Conservation (phyloP, 2,113 vertebrate species). For the Zootoca vivipara region DNA sequence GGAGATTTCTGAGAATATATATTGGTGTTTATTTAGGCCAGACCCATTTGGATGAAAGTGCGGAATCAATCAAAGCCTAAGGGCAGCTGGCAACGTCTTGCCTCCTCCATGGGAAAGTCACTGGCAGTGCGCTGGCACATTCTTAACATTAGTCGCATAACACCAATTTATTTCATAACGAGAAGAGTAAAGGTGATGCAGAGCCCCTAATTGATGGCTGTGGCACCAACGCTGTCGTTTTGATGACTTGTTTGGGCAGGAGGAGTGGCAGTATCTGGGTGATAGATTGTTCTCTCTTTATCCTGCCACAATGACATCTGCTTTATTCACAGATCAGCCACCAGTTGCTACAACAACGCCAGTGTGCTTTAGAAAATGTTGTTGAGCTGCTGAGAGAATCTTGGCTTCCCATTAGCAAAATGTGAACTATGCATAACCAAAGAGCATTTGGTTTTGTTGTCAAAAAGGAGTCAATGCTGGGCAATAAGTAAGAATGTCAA, state of each 20-base stretch:
- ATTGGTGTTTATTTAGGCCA: constrained; percentile 69
- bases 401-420: constrained; percentile 84
- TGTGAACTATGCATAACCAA: constrained; percentile 90
- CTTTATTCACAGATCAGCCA: constrained; percentile 85
- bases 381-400: constrained; percentile 82
- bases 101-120: constrained; percentile 42
- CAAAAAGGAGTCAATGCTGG: constrained; percentile 74
- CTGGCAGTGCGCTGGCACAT: constrained; percentile 35
- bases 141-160: constrained; percentile 32
- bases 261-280: constrained; percentile 77
- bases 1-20: constrained; percentile 56
- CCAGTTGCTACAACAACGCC: constrained; percentile 87
- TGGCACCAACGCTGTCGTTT: constrained; percentile 74
- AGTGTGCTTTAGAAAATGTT: constrained; percentile 86
- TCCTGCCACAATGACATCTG: constrained; percentile 83
- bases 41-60: constrained; percentile 30
- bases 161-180: constrained; percentile 53
- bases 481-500: constrained; percentile 81
- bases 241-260: constrained; percentile 85
- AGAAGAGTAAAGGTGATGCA: constrained; percentile 59
- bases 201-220: constrained; percentile 66
- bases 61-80: constrained; percentile 62
- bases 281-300: constrained; percentile 83
- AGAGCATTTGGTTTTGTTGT: constrained; percentile 84
- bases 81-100: constrained; percentile 65